Conservation (phyloP, 1,140 invertebrate genomes). For the Trissolcus basalis region DNA sequence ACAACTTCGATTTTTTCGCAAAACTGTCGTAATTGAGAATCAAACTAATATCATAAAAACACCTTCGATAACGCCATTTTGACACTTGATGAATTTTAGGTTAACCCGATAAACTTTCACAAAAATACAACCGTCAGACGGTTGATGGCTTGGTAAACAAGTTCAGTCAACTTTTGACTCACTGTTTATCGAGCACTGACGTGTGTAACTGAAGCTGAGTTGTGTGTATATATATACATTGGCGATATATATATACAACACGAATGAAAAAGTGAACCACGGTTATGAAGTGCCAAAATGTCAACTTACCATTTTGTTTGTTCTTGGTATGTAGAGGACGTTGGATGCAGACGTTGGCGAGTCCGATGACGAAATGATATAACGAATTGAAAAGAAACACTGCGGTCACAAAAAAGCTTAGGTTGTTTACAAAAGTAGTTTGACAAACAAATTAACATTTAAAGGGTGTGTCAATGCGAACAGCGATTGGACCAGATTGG, state of each 20-base stretch:
- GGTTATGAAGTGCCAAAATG: constrained; percentile 17
- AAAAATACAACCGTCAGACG: background rate
- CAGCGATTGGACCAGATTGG: constrained; percentile 63
- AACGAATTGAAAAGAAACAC: constrained; percentile 14
- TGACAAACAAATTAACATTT: constrained; percentile 69
- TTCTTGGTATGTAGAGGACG: constrained; percentile 22
- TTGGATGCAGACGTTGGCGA: constrained; percentile 1
- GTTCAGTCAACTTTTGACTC: constrained; percentile 8
- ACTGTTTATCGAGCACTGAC: background rate
- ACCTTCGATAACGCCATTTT: constrained; percentile 61
- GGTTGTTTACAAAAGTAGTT: constrained; percentile 42
- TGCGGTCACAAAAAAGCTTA: constrained; percentile 20
- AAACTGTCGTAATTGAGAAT: no score
- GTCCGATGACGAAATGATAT: constrained; percentile 22
- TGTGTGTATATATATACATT: background rate
- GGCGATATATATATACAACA: background rate
- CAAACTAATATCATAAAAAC: constrained; percentile 12
- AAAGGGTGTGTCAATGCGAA: constrained; percentile 71
- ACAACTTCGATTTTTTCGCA: no score
- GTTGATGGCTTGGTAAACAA: background rate
- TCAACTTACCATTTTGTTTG: constrained; percentile 63
- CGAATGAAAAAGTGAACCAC: background rate
- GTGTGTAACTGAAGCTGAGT: background rate
- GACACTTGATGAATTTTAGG: constrained; percentile 54
- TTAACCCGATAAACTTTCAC: constrained; percentile 13